A percentile compares a stretch with the other conserved stretches of the same genome.
Evolutionary conservation across 2,797 vertebrate genomes (phyloP).

Genomic region (Ptychadena robeensis): DNA sequence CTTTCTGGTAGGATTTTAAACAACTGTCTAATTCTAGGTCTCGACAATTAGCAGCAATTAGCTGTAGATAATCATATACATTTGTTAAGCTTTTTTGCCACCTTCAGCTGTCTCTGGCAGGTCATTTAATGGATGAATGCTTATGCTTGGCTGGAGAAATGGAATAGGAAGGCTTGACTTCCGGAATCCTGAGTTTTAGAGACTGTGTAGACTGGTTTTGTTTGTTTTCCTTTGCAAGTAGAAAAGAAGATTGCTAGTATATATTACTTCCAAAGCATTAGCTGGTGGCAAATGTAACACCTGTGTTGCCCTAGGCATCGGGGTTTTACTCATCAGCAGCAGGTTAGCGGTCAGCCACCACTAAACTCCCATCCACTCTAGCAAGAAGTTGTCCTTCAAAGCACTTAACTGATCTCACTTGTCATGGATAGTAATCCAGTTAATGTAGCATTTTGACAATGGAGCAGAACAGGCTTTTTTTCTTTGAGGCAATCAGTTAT

Average conservation of each 20-base stretch:
- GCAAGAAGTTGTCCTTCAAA: slow-evolving; percentile 54
- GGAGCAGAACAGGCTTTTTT: slow-evolving; percentile 55
- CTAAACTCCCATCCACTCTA: slow-evolving; percentile 58
- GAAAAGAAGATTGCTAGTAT: slow-evolving; percentile 59
- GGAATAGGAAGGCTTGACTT: slow-evolving; percentile 47
- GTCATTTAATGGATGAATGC: slow-evolving; percentile 59
- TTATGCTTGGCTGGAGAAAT: slow-evolving; percentile 36
- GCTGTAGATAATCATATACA: slow-evolving; percentile 41
- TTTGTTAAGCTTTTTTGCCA: slow-evolving; percentile 54
- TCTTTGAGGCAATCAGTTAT: slow-evolving; percentile 57
- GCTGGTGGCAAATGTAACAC: slow-evolving; percentile 56
- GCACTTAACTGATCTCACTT: slow-evolving; percentile 61
- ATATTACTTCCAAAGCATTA: slow-evolving; percentile 55
- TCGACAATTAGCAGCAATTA: slow-evolving; percentile 58
- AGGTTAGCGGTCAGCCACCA: slow-evolving; percentile 55
- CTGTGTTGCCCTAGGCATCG: slow-evolving; percentile 57
- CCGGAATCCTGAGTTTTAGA: slow-evolving; percentile 46
- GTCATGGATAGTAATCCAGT: slow-evolving; percentile 59
- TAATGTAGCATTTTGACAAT: slow-evolving; percentile 62
- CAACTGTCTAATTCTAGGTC: slow-evolving; percentile 38
- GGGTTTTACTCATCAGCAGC: slow-evolving; percentile 56
- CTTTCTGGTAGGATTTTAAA: background rate
- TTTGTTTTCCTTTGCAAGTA: slow-evolving; percentile 53
- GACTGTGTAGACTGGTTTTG: slow-evolving; percentile 50
- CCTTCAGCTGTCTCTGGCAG: slow-evolving; percentile 47